Evolutionary conservation across 2,797 vertebrate genomes (phyloP).

Genomic region (Molothrus ater): DNA sequence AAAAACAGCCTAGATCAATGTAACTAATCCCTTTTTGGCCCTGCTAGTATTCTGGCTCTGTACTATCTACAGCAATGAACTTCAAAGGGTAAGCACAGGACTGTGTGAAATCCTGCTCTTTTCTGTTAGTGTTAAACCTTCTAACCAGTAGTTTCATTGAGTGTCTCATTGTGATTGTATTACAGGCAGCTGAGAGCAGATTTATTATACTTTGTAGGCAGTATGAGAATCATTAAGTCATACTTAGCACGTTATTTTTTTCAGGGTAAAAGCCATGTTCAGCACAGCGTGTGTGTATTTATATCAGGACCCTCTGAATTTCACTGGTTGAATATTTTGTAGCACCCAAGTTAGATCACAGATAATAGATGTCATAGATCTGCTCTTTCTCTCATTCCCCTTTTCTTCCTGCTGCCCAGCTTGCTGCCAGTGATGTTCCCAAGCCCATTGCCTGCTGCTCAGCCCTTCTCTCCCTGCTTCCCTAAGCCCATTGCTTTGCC

Average conservation of each 20-base stretch:
- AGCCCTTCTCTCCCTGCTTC: not conserved
- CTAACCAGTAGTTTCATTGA: not conserved
- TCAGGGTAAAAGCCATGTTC: not conserved
- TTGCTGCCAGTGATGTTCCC: not conserved
- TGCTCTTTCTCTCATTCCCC: not conserved
- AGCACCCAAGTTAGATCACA: not conserved
- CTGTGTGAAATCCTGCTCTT: not conserved
- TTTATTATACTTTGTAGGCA: not conserved
- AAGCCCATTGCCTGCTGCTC: not conserved
- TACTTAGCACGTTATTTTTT: not conserved
- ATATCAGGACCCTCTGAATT: not conserved
- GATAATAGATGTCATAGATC: not conserved
- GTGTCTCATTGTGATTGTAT: not conserved
- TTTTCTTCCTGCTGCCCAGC: not conserved
- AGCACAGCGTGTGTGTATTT: not conserved
- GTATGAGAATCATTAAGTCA: not conserved
- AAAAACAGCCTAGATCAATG: not conserved
- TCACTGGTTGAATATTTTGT: not conserved
- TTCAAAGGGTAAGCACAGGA: not conserved
- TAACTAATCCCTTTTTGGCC: not conserved
- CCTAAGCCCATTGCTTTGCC: not conserved
- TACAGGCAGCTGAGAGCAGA: not conserved
- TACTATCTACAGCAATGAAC: not conserved
- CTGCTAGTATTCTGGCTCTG: not conserved
- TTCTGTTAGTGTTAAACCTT: not conserved